Evolutionary conservation across 2,113 vertebrate species (phyloP).

Genomic region (Festucalex cinctus): DNA sequence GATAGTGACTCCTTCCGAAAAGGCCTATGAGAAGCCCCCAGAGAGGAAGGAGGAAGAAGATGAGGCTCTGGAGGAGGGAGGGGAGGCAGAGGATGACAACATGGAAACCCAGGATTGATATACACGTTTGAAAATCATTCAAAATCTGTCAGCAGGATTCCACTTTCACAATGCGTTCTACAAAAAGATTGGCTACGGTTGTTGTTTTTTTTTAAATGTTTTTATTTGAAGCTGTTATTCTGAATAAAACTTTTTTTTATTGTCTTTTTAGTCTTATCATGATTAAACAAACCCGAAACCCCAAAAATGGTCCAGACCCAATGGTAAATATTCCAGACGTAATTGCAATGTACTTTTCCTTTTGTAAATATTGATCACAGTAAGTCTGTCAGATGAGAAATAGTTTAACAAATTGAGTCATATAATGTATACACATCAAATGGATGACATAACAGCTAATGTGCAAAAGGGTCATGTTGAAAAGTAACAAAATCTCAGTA

Average conservation of each 20-base stretch:
- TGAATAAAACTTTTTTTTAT: constrained; percentile 27
- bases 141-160: background rate
- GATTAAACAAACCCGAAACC: background rate
- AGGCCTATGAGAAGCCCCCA: constrained; percentile 92
- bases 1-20: constrained; percentile 95
- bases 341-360: no score
- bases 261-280: constrained; percentile 2
- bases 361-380: no score
- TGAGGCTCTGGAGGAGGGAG: constrained; percentile 85
- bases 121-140: background rate
- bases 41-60: constrained; percentile 97
- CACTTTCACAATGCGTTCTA: background rate
- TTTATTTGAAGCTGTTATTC: constrained; percentile 7
- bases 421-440: no score
- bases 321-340: background rate
- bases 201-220: constrained; percentile 15
- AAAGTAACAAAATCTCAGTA: no score
- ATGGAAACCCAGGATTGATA: constrained; percentile 91
- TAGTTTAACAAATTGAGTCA: no score
- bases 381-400: no score
- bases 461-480: no score
- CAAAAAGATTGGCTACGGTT: background rate
- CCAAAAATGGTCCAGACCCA: background rate
- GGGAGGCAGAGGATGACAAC: constrained; percentile 89
- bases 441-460: no score